phyloP scores from a whole-genome alignment of 2,113 vertebrate species.

The Muntiacus muntjak region DNA sequence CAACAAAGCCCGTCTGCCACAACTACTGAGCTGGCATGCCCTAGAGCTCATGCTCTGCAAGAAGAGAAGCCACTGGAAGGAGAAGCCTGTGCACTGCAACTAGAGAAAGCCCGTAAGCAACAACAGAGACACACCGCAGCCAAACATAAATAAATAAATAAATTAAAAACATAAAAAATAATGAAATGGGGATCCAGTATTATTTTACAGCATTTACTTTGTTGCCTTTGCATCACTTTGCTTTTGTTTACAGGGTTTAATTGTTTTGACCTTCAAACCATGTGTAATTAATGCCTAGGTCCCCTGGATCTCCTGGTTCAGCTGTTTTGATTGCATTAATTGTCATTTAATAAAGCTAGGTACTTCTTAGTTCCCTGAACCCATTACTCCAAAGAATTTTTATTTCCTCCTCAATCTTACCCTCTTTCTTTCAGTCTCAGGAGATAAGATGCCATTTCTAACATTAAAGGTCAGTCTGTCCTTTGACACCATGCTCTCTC shows the following conservation, averaged over 20 bases:
- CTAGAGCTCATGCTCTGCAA: background rate
- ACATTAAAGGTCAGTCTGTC: background rate
- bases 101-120: background rate
- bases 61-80: background rate
- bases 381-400: background rate
- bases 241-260: background rate
- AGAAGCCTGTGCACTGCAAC: background rate
- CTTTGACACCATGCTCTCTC: background rate
- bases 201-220: background rate
- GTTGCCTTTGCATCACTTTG: background rate
- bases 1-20: background rate
- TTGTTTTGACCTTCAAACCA: background rate
- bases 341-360: background rate
- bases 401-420: slow-evolving; percentile 33
- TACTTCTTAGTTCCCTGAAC: background rate
- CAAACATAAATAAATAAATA: background rate
- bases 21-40: background rate
- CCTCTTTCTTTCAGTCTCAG: background rate
- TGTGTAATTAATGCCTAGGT: background rate
- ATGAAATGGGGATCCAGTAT: background rate
- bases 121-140: background rate
- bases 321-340: background rate
- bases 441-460: slow-evolving; percentile 15
- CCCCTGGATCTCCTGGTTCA: background rate
- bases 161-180: background rate